phyloP scores from a whole-genome alignment of 2,888 invertebrate genomes.

The Adineta ricciae region DNA sequence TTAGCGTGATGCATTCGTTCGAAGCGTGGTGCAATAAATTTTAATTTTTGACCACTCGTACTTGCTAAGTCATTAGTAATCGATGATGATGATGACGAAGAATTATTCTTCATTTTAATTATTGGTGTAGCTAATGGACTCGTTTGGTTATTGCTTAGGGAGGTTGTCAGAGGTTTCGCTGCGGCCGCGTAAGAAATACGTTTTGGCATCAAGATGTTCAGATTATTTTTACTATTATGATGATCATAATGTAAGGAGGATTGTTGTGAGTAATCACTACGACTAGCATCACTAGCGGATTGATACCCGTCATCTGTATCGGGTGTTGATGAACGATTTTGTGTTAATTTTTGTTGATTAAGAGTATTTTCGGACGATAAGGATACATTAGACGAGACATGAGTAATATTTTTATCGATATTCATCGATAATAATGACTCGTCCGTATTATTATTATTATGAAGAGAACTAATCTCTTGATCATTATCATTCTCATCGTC shows the following conservation, averaged over 20 bases:
- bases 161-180: background rate
- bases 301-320: constrained; percentile 10
- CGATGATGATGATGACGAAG: background rate
- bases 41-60: background rate
- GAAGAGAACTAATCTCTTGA: background rate
- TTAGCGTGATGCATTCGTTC: background rate
- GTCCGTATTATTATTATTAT: background rate
- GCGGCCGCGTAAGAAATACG: background rate
- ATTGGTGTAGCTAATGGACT: background rate
- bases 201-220: background rate
- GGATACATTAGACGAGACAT: background rate
- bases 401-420: background rate
- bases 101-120: background rate
- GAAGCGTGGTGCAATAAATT: constrained; percentile 4
- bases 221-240: background rate
- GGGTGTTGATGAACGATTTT: constrained; percentile 1
- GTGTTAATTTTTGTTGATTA: no score
- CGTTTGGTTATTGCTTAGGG: background rate
- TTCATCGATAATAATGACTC: background rate
- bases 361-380: background rate
- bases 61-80: background rate
- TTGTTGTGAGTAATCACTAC: background rate
- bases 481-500: background rate
- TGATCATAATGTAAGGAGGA: background rate
- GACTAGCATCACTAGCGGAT: constrained; percentile 11